Base-by-base conservation (phyloP, 2,113 vertebrate genomes). In the Atractosteus spatula region DNA sequence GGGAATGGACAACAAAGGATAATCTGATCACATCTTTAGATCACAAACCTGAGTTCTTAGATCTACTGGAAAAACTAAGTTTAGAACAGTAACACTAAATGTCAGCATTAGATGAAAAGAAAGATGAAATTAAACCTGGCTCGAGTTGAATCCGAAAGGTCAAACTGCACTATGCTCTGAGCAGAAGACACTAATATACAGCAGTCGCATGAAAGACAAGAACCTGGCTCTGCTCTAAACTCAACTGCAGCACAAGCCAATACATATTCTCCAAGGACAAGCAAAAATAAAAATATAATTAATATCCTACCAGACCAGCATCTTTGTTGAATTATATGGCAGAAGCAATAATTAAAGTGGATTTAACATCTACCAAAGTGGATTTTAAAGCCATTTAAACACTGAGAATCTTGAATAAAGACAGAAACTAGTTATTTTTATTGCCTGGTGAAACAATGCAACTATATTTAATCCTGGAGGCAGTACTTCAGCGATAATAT, bases 241-340 rank as follows among this genome's bases (percentile, higher is more conserved):
- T 51, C 47, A 51, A 7, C 47, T 51, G 5, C 47, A 51, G 10
- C 47, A 62, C 61, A 73, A 54, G 45, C 14, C 16, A 68, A 56
- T 16, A 7, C 47, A 47, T 17, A 45, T 59, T 16, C 72, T 68
- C 57, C 29, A 62, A 68, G 57, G 72, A 62, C n/a, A 47, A 4
- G 29, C 7, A 29, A 44, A 17, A 64, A 59, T 61, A 67, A 72
- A 67, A 57, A 55, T 42, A 73, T 68, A 74, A 74, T 68, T 74
- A 68, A 68, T 41, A 13, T 17, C 41, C 65, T 59, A 54, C 65
- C 65, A 62, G 65, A 51, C 43, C 16, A 16, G 57, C 29, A 68
- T 54, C 56, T 67, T 74, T 68, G 57, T 44, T 74, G 66, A 62
- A 74, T 68, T 68, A 74, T 68, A 74, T 7, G 10, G 66, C 54